A percentile compares a stretch with the other conserved stretches of the same genome.
Conservation (phyloP, 2,797 vertebrate species). For the Sus cebifrons region DNA sequence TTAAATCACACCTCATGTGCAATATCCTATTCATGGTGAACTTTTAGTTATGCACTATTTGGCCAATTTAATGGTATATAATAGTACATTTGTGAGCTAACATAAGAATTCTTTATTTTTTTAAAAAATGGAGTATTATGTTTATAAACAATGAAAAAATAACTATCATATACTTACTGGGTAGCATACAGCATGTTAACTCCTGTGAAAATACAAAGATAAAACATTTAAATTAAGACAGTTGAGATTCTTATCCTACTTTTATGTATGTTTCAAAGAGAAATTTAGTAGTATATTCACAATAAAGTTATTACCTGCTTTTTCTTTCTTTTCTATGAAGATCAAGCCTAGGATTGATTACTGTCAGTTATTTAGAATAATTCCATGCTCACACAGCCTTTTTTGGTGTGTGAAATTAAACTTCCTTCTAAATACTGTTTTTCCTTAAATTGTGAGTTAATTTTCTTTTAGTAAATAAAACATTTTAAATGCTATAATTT, state of each 20-base stretch:
- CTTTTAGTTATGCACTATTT: neutral
- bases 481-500: neutral
- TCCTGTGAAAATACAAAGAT: neutral
- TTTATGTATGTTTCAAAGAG: neutral
- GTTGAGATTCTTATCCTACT: neutral
- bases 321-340: neutral
- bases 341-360: neutral
- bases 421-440: neutral
- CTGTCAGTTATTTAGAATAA: neutral
- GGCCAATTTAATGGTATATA: neutral
- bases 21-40: neutral
- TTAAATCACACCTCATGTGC: neutral
- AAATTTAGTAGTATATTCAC: neutral
- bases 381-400: neutral
- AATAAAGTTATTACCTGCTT: neutral
- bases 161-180: neutral
- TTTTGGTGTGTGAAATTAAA: neutral
- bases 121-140: neutral
- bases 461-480: neutral
- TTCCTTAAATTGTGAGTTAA: neutral
- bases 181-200: neutral
- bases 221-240: neutral
- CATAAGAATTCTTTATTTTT: neutral
- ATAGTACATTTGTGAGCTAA: neutral
- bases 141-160: neutral